These are phyloP conservation scores for Eupithecia abbreviata DNA, from an alignment of 2,888 invertebrate species.

Conservation along the genomic window DNA sequence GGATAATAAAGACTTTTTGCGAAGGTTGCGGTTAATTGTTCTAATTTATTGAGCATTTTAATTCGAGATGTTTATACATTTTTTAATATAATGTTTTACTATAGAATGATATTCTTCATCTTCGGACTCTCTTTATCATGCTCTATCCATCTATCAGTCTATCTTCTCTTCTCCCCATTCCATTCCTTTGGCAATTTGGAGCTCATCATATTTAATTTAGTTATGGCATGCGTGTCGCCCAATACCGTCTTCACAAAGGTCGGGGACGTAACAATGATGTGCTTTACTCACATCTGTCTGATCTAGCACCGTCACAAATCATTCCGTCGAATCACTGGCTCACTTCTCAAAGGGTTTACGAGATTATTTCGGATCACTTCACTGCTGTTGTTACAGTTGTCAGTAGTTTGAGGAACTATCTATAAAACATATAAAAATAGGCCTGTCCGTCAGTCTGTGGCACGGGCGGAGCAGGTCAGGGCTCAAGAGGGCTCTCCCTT, in stretches of 20 bases:
- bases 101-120: not conserved
- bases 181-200: not conserved
- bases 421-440: constrained; percentile 47
- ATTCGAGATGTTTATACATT: not conserved
- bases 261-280: constrained; percentile 8
- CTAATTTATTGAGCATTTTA: not conserved
- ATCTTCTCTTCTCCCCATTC: not conserved
- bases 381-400: constrained; percentile 46
- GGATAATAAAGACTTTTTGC: not conserved
- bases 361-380: constrained; percentile 33
- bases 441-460: constrained; percentile 32
- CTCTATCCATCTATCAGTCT: not conserved
- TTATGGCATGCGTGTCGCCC: not conserved
- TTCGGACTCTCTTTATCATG: not conserved
- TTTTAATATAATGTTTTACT: not conserved
- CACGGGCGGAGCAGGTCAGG: constrained; percentile 40
- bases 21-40: constrained; percentile 3
- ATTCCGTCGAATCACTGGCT: constrained; percentile 33
- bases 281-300: constrained; percentile 8
- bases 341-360: constrained; percentile 30
- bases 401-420: constrained; percentile 40
- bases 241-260: not conserved
- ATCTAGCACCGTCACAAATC: constrained; percentile 25
- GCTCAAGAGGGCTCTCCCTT: constrained; percentile 39
- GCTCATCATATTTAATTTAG: not conserved